A percentile compares a stretch with the other conserved stretches of the same genome.
These are phyloP conservation scores for Plecotus auritus DNA, from an alignment of 2,113 vertebrate genomes.

Conservation along the genomic window DNA sequence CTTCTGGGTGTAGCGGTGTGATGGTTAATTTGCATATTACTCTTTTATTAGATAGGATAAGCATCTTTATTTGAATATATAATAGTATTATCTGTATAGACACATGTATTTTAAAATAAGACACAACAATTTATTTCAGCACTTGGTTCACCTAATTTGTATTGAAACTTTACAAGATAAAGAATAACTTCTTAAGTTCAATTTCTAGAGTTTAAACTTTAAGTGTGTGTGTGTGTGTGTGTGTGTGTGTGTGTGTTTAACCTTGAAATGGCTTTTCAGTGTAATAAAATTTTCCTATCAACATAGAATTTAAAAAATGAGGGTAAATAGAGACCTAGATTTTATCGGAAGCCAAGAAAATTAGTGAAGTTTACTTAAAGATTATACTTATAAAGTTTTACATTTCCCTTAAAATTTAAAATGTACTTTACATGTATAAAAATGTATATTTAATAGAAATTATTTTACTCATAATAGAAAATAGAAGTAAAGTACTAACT, in stretches of 20 bases:
- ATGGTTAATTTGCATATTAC: no score
- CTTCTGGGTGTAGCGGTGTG: no score
- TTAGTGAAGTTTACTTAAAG: background rate
- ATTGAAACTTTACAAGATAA: background rate
- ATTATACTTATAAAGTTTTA: background rate
- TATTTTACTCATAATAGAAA: background rate
- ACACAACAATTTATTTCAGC: background rate
- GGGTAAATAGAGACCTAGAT: background rate
- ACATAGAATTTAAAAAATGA: background rate
- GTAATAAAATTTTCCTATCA: background rate
- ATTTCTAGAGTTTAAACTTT: background rate
- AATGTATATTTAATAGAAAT: background rate
- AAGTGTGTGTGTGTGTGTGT: background rate
- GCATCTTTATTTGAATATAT: background rate
- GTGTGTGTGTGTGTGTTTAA: background rate
- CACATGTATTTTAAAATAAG: background rate
- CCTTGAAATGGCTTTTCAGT: background rate
- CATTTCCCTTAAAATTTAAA: slow-evolving; percentile 14
- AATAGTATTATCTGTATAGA: background rate
- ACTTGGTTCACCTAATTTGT: background rate
- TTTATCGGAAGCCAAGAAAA: background rate
- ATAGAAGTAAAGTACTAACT: background rate
- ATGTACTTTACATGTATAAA: background rate
- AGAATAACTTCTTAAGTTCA: background rate
- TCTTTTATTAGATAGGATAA: no score